These are phyloP conservation scores for Xanthostigma xanthostigma DNA, from an alignment of 2,888 invertebrate species.

Conservation along the genomic window DNA sequence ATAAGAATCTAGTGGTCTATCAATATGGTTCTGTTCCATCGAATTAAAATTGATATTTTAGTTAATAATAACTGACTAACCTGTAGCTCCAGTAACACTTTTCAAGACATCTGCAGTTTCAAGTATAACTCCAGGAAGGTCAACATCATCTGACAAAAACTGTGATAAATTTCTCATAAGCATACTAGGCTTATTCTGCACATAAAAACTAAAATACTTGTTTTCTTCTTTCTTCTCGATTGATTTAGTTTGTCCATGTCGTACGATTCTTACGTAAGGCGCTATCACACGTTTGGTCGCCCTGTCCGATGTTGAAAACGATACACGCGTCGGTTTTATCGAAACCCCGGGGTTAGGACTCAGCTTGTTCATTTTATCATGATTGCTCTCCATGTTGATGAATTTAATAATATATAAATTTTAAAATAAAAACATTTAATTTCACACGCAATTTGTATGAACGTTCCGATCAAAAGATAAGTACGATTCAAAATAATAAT, in stretches of 20 bases:
- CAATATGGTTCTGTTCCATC: too few relatives aligned
- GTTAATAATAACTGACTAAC: conserved; percentile 20
- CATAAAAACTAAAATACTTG: conserved; percentile 22
- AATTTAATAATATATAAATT: too few relatives aligned
- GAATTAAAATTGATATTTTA: background rate
- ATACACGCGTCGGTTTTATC: conserved; percentile 16
- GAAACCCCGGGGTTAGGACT: too few relatives aligned
- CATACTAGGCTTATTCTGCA: conserved; percentile 26
- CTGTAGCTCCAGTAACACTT: conserved; percentile 37
- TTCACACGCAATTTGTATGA: too few relatives aligned
- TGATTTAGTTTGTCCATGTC: conserved; percentile 18
- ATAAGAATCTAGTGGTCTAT: too few relatives aligned
- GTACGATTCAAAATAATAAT: too few relatives aligned
- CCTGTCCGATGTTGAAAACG: conserved; percentile 33
- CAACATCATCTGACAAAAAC: conserved; percentile 39
- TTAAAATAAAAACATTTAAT: too few relatives aligned
- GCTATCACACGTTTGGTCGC: conserved; percentile 42
- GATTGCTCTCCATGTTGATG: too few relatives aligned
- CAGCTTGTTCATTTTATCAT: too few relatives aligned
- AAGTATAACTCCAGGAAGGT: conserved; percentile 36
- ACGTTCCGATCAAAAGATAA: too few relatives aligned
- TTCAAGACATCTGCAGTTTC: conserved; percentile 42
- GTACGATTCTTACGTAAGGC: conserved; percentile 32
- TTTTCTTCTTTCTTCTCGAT: conserved; percentile 17
- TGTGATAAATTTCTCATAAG: conserved; percentile 23